Conservation (phyloP, 92 coral and sea anemone genomes). For the Blastomussa wellsi region DNA sequence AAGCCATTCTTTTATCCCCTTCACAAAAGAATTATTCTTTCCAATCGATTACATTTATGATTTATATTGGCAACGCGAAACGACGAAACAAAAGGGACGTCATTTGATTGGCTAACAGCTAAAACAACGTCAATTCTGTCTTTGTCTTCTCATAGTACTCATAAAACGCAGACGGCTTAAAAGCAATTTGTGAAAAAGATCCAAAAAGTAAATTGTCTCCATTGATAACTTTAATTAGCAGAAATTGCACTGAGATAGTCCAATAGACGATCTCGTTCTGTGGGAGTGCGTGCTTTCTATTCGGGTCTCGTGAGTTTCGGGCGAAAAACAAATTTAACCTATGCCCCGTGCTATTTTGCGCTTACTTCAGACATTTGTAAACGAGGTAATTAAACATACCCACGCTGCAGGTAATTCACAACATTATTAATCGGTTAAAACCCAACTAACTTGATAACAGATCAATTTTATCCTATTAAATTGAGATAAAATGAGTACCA, state of each 20-base stretch:
- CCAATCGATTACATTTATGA: constrained; percentile 13
- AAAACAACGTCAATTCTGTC: not conserved
- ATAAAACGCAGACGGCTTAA: not conserved
- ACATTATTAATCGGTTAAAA: not conserved
- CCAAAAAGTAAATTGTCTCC: constrained; percentile 7
- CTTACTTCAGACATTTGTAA: not conserved
- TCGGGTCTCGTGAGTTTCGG: not conserved
- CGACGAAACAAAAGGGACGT: not conserved
- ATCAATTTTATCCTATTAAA: not conserved
- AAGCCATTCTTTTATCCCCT: not conserved
- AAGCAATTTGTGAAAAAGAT: constrained; percentile 6
- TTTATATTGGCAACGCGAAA: constrained; percentile 7
- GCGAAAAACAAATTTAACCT: not conserved
- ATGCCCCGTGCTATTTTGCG: not conserved
- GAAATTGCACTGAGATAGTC: not conserved
- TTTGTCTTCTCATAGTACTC: not conserved
- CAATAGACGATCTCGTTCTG: not conserved
- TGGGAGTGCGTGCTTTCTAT: not conserved
- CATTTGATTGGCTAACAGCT: constrained; percentile 18
- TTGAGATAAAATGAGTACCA: not conserved
- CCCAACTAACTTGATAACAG: not conserved
- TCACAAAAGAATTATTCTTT: constrained; percentile 30
- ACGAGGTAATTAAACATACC: constrained; percentile 19
- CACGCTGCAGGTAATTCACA: not conserved
- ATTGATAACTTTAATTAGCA: not conserved